Base-by-base conservation (phyloP, 2,888 invertebrate species). In the Electrophaes corylata region DNA sequence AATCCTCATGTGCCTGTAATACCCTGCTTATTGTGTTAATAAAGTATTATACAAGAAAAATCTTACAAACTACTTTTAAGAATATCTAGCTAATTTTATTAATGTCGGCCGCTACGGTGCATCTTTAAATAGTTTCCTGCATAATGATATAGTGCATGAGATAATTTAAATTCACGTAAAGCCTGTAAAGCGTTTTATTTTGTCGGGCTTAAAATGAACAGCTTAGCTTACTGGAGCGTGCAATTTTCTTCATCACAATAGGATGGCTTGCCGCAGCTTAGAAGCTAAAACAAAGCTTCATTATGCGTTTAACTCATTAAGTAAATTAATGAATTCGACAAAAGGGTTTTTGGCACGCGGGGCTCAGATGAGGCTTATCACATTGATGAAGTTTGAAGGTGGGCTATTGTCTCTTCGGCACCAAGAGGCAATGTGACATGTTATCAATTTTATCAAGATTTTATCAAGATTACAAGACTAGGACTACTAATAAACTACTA, bases 261-360 rank as follows among this genome's bases (percentile, higher is more conserved):
- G 81, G 82, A 84, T 78, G 75, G 75, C 73, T 69, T 71, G 73
- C 73, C 73, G 65, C 70, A 72, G 75, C 76, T 75, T 67, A 70
- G 72, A 72, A 73, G 69, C 72, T 70, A 69, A 77, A 81, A 86
- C 83, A 85, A 84, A 80, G 83, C 77, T 77, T 82, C 80, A 81
- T 86, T 84, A 83, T 82, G 71, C 78, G 74, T 81, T 80, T 78
- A 79, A 75, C 82, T 87, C 85, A 82, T 87, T 87, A 83, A 75
- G 75, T 78, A 78, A 84, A 86, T 85, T 81, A 86, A 87, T 85
- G 75, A 83, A 79, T 80, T 77, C 70, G 68, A 72, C 75, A 74
- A 75, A 78, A 77, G 76, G 80, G 80, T 75, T 79, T 81, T 76
- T 74, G 77, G 76, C 75, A 73, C 72, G 71, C 71, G 67, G 65